Base-by-base conservation (phyloP, 2,113 vertebrate genomes). In the Python bivittatus region DNA sequence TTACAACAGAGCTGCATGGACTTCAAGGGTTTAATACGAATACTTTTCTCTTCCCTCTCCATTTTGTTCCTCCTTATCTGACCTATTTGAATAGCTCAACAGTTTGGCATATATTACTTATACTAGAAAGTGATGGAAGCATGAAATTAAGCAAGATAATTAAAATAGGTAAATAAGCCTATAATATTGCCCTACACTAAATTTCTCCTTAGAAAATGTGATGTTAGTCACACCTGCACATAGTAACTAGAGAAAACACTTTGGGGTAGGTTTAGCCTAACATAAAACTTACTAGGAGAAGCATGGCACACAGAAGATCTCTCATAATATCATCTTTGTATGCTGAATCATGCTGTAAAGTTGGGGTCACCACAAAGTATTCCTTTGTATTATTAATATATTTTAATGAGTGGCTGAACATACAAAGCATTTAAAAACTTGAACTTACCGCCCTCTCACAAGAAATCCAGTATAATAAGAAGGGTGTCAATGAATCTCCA, bases 301-400 rank as follows among this genome's bases (percentile, higher is more conserved):
- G 7, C 7, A 53, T 23, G 38, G 60, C 86, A 29, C 86, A 6
- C 11, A 84, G 53, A 52, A 23, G 10, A 44, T 0, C 0, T 58
- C 86, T 90, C 7, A 38, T 88, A 60, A 54, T 57, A 9, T 92
- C 89, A 52, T 86, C 10, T 42, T 94, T n/a, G 58, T 17, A 25
- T 0, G 64, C 60, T 0, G 0, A 0, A 0, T 25, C 60, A n/a
- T 33, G 2, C 52, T 5, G 12, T 11, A 61, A 1, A 2, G 72
- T 57, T 56, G 60, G 33, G 0, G 1, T n/a, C 79, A 0, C 0
- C 3, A 20, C 9, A 9, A 33, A 79, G 88, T 0, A 0, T 0
- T 7, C 6, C 60, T 22, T 38, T 87, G 64, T 95, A 91, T 64
- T 53, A 23, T 42, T 68, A 0, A 0, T 15, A 23, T n/a, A 53